Evolutionary conservation across 2,797 vertebrate genomes (phyloP).

Genomic region (Esox lucius): DNA sequence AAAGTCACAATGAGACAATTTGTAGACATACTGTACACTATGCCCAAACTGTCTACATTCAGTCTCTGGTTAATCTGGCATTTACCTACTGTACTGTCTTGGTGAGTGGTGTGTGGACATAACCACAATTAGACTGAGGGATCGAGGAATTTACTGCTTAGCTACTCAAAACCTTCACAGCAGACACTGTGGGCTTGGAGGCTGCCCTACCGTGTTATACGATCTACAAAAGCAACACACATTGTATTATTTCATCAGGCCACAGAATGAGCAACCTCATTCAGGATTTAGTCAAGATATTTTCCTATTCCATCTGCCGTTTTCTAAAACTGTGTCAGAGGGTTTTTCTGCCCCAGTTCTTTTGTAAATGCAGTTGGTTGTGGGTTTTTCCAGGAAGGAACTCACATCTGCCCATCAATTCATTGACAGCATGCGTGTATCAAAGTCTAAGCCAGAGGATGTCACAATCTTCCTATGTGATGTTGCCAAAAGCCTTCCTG

Average conservation of each 20-base stretch:
- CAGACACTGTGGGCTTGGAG: neutral
- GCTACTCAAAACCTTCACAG: neutral
- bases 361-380: neutral
- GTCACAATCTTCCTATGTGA: too few species aligned
- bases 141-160: neutral
- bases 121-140: neutral
- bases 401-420: neutral
- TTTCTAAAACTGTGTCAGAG: neutral
- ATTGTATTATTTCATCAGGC: neutral
- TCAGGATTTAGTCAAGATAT: neutral
- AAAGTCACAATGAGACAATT: too few species aligned
- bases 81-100: neutral
- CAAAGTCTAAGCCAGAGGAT: too few species aligned
- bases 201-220: neutral
- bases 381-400: neutral
- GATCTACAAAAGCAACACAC: neutral
- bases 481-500: too few species aligned
- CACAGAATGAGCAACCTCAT: neutral
- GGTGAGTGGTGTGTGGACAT: neutral
- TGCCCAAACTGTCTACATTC: neutral
- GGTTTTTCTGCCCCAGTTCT: neutral
- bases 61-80: neutral
- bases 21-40: neutral
- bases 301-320: neutral
- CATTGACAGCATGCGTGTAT: too few species aligned